Percentiles rank a stretch among this genome's conserved stretches.
Conservation (phyloP, 2,113 vertebrate genomes). For the Aphyosemion australe region DNA sequence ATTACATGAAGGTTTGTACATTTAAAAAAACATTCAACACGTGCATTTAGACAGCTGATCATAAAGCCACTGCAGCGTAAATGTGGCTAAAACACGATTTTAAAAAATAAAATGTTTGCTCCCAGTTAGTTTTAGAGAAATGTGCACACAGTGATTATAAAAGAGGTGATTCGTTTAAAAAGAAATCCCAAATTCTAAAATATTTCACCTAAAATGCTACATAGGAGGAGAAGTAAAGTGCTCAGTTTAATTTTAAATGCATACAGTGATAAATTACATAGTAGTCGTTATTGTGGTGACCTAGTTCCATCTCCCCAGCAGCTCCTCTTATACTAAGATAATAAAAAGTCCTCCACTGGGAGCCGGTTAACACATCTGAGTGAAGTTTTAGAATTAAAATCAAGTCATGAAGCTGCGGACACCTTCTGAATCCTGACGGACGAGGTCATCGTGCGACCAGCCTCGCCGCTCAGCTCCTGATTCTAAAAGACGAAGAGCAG, state of each 20-base stretch:
- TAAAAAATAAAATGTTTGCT: constrained; percentile 16
- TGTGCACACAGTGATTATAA: constrained; percentile 22
- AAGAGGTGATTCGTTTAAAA: background rate
- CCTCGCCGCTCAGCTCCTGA: constrained; percentile 13
- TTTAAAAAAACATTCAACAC: constrained; percentile 48
- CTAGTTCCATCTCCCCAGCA: constrained; percentile 3
- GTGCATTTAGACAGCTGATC: constrained; percentile 36
- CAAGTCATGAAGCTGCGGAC: constrained; percentile 3
- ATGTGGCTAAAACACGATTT: constrained; percentile 26
- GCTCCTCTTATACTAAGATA: constrained; percentile 26
- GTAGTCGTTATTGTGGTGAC: constrained; percentile 28
- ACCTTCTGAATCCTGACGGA: background rate
- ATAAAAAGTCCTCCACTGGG: constrained; percentile 20
- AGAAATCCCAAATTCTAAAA: constrained; percentile 15
- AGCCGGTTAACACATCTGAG: background rate
- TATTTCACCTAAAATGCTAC: constrained; percentile 14
- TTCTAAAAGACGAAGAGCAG: background rate
- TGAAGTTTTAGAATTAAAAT: background rate
- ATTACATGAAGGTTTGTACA: constrained; percentile 54
- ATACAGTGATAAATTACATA: constrained; percentile 46
- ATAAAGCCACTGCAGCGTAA: constrained; percentile 4
- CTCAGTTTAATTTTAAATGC: background rate
- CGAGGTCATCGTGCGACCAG: background rate
- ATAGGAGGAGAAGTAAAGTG: constrained; percentile 44
- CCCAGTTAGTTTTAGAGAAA: constrained; percentile 7